Evolutionary conservation across 2,888 invertebrate genomes (phyloP).

Genomic region (Rutpela maculata): DNA sequence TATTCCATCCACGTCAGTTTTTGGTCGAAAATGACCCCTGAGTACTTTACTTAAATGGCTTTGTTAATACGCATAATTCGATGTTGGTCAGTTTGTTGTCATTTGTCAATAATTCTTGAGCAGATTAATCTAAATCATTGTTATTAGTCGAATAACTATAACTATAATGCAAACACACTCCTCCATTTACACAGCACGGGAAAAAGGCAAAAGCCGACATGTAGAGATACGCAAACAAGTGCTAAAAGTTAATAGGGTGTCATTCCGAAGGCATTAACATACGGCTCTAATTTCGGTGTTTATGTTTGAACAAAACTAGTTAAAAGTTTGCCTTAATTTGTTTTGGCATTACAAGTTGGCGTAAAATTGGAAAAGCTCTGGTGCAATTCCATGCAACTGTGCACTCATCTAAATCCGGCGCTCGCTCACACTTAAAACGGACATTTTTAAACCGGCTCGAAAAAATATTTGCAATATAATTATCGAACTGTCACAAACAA

Average conservation of each 20-base stretch:
- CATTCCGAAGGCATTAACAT: constrained; percentile 38
- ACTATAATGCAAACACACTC: too few species aligned
- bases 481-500: constrained; percentile 62
- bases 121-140: too few species aligned
- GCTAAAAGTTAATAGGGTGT: constrained; percentile 40
- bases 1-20: too few species aligned
- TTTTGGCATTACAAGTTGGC: constrained; percentile 45
- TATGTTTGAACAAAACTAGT: constrained; percentile 51
- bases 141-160: too few species aligned
- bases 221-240: constrained; percentile 6
- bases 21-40: too few species aligned
- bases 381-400: constrained; percentile 21
- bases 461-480: constrained; percentile 57
- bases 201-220: neutral
- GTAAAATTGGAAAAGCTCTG: constrained; percentile 49
- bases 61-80: too few species aligned
- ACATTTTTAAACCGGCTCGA: neutral
- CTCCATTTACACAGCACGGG: too few species aligned
- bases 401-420: constrained; percentile 13
- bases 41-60: too few species aligned
- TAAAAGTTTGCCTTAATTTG: constrained; percentile 52
- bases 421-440: constrained; percentile 22
- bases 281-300: constrained; percentile 50
- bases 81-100: too few species aligned
- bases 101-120: too few species aligned